These are phyloP conservation scores for Gortyna flavago DNA, from an alignment of 2,888 invertebrate species.

Conservation along the genomic window DNA sequence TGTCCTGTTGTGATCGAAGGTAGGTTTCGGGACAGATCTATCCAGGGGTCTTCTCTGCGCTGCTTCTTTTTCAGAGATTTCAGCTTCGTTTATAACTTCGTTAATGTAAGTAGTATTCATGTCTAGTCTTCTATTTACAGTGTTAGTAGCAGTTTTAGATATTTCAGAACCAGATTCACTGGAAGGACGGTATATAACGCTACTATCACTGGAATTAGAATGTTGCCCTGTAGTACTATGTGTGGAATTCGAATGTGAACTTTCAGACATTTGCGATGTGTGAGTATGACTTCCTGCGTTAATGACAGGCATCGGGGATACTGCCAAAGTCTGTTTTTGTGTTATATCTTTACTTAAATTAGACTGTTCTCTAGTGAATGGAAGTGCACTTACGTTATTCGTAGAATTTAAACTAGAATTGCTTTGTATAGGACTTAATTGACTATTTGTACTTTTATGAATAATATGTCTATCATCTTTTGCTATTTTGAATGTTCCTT, in stretches of 20 bases:
- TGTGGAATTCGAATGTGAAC: slow-evolving; percentile 90
- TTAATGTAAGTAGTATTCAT: slow-evolving; percentile 89
- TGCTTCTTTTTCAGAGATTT: slow-evolving; percentile 87
- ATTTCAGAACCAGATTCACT: slow-evolving; percentile 93
- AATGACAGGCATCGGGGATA: slow-evolving; percentile 93
- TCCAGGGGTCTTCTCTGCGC: slow-evolving; percentile 81
- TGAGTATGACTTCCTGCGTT: slow-evolving; percentile 77
- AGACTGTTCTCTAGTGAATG: slow-evolving; percentile 88
- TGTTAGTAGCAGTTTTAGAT: slow-evolving; percentile 81
- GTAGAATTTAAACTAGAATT: slow-evolving; percentile 90
- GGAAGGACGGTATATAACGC: slow-evolving; percentile 93
- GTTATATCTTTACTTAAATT: slow-evolving; percentile 87
- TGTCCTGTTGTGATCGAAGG: slow-evolving; percentile 81
- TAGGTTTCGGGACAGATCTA: slow-evolving; percentile 75
- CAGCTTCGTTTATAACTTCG: slow-evolving; percentile 89
- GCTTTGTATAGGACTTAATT: slow-evolving; percentile 90
- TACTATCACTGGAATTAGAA: slow-evolving; percentile 93
- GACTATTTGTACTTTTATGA: slow-evolving; percentile 90
- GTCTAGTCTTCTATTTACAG: slow-evolving; percentile 87
- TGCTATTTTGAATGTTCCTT: slow-evolving; percentile 95
- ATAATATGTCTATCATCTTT: slow-evolving; percentile 89
- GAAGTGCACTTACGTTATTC: slow-evolving; percentile 86
- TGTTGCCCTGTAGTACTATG: slow-evolving; percentile 92
- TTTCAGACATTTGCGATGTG: slow-evolving; percentile 91
- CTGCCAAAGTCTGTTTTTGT: slow-evolving; percentile 90